Percentiles rank a stretch among this genome's conserved stretches.
phyloP scores from a whole-genome alignment of 2,113 vertebrate genomes.

The Xiphias gladius region DNA sequence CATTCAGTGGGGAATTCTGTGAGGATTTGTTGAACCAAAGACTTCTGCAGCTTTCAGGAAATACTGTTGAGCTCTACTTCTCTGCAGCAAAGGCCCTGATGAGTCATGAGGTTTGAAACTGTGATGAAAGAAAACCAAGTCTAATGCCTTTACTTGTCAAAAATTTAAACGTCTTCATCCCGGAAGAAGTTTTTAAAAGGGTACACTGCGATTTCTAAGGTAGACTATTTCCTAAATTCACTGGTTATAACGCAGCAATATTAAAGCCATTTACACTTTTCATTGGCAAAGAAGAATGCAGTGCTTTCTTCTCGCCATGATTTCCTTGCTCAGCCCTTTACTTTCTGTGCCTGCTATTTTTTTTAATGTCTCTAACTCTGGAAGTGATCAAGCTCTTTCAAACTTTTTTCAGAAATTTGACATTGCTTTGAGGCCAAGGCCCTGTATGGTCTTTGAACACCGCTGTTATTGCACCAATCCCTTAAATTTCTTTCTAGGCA shows the following conservation, averaged over 20 bases:
- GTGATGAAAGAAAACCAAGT: slow-evolving; percentile 48
- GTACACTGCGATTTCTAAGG: neutral
- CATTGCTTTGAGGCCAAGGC: slow-evolving; percentile 13
- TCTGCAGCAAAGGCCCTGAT: slow-evolving; percentile 32
- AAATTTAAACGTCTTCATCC: slow-evolving; percentile 33
- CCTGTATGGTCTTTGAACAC: slow-evolving; percentile 9
- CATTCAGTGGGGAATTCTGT: slow-evolving; percentile 4
- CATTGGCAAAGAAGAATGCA: neutral
- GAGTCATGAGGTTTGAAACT: slow-evolving; percentile 60
- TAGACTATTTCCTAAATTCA: slow-evolving; percentile 1
- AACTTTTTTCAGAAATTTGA: slow-evolving; percentile 9
- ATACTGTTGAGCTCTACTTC: slow-evolving; percentile 38
- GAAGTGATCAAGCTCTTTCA: slow-evolving; percentile 12
- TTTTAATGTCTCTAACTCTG: neutral
- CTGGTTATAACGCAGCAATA: neutral
- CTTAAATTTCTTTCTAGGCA: slow-evolving; percentile 7
- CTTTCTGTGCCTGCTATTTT: neutral
- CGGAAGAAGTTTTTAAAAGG: slow-evolving; percentile 14
- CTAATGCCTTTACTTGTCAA: slow-evolving; percentile 34
- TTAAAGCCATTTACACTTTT: neutral
- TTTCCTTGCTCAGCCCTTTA: neutral
- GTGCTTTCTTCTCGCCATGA: neutral
- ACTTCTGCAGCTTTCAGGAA: slow-evolving; percentile 43
- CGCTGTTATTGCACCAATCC: neutral
- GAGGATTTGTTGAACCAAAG: slow-evolving; percentile 33